Percentiles rank a stretch among this genome's conserved stretches.
Evolutionary conservation across 2,113 vertebrate genomes (phyloP).

Genomic region (Eupsittula cactorum): DNA sequence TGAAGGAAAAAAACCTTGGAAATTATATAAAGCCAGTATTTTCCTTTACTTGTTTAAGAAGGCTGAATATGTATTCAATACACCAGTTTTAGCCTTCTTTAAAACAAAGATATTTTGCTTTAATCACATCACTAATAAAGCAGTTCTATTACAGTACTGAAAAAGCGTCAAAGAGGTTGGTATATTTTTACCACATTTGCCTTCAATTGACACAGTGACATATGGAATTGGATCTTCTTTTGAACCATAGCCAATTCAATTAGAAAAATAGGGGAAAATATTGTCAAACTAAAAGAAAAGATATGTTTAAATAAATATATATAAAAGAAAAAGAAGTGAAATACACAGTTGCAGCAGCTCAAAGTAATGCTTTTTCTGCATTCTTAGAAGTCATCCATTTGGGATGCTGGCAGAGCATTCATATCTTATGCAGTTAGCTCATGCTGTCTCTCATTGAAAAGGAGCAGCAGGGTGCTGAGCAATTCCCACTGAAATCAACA

Average conservation of each 20-base stretch:
- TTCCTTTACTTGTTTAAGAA: not conserved
- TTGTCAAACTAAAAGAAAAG: not conserved
- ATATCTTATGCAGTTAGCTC: not conserved
- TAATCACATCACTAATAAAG: not conserved
- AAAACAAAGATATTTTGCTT: not conserved
- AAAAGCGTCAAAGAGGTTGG: not conserved
- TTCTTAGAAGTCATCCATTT: not conserved
- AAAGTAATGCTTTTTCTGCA: not conserved
- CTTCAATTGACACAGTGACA: not conserved
- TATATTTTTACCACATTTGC: not conserved
- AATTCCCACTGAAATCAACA: not conserved
- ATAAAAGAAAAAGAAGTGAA: not conserved
- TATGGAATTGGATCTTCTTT: not conserved
- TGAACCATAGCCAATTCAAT: constrained; percentile 15
- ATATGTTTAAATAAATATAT: not conserved
- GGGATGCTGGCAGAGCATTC: not conserved
- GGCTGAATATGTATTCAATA: not conserved
- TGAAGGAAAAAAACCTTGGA: not conserved
- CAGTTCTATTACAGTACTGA: not conserved
- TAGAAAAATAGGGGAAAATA: not conserved
- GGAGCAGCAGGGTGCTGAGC: not conserved
- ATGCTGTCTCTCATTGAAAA: not conserved
- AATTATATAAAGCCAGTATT: not conserved
- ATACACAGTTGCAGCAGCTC: not conserved
- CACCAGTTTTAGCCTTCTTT: not conserved